A percentile compares a stretch with the other conserved stretches of the same genome.
Evolutionary conservation across 2,113 vertebrate species (phyloP).

Genomic region (Planiliza haematocheilus): DNA sequence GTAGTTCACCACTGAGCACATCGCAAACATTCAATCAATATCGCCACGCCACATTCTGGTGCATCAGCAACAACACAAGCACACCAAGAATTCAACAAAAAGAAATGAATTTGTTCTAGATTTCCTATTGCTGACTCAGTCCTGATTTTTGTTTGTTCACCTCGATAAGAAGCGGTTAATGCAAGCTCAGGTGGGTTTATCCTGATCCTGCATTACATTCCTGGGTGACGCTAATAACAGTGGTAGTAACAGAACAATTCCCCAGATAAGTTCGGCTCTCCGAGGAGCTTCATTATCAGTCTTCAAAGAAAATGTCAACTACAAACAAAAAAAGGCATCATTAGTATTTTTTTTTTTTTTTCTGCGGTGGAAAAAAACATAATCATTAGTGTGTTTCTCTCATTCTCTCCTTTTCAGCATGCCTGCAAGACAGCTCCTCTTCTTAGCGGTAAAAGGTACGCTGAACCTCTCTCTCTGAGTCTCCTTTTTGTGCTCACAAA

Average conservation of each 20-base stretch:
- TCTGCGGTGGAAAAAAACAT: conserved; percentile 21
- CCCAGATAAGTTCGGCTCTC: conserved; percentile 44
- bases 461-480: conserved; percentile 21
- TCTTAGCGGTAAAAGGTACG: conserved; percentile 44
- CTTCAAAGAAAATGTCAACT: conserved; percentile 72
- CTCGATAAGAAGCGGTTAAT: conserved; percentile 6
- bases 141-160: background rate
- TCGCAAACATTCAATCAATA: no score
- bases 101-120: conserved; percentile 1
- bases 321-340: conserved; percentile 61
- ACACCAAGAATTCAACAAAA: background rate
- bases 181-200: conserved; percentile 41
- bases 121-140: conserved; percentile 19
- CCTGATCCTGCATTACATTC: conserved; percentile 15
- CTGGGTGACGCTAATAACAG: conserved; percentile 37
- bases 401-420: conserved; percentile 18
- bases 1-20: no score
- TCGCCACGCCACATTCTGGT: no score
- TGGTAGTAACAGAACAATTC: conserved; percentile 15
- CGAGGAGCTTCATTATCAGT: conserved; percentile 58
- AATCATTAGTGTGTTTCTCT: conserved; percentile 61
- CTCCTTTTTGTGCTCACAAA: background rate
- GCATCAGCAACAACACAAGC: background rate
- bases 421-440: conserved; percentile 47
- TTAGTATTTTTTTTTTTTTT: conserved; percentile 59